These are phyloP conservation scores for Parasteatoda tepidariorum DNA, from an alignment of 1,140 invertebrate species.

Conservation along the genomic window DNA sequence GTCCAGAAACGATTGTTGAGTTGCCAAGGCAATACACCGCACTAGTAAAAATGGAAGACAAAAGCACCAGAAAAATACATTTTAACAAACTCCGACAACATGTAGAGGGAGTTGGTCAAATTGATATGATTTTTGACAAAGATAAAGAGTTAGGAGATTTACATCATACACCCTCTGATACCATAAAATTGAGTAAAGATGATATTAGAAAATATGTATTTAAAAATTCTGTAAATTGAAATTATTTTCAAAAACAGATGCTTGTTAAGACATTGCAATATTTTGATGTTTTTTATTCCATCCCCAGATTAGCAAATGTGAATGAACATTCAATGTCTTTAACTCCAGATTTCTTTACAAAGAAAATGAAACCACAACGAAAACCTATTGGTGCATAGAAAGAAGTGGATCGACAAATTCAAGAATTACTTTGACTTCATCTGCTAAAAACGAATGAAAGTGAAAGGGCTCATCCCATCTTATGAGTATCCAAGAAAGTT, in stretches of 20 bases:
- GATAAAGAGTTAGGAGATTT: neutral
- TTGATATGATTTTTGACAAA: neutral
- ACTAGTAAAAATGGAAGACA: neutral
- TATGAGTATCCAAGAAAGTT: slow-evolving; percentile 67
- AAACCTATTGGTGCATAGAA: neutral
- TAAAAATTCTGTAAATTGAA: neutral
- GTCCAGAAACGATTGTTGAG: neutral
- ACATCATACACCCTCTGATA: neutral
- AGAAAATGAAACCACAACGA: neutral
- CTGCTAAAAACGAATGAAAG: slow-evolving; percentile 62
- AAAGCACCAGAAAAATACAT: neutral
- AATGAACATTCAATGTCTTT: neutral
- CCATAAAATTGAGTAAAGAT: neutral
- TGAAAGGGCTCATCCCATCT: slow-evolving; percentile 70
- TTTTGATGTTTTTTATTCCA: neutral
- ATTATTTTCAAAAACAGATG: neutral
- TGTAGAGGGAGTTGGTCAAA: neutral
- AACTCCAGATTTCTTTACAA: neutral
- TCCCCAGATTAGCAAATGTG: neutral
- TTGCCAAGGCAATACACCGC: neutral
- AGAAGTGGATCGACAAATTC: neutral
- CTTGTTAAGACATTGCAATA: neutral
- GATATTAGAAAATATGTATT: neutral
- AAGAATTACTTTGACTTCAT: neutral
- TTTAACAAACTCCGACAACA: neutral